A percentile compares a stretch with the other conserved stretches of the same genome.
These are phyloP conservation scores for Phaethornis superciliosus DNA, from an alignment of 2,113 vertebrate species.

Conservation along the genomic window DNA sequence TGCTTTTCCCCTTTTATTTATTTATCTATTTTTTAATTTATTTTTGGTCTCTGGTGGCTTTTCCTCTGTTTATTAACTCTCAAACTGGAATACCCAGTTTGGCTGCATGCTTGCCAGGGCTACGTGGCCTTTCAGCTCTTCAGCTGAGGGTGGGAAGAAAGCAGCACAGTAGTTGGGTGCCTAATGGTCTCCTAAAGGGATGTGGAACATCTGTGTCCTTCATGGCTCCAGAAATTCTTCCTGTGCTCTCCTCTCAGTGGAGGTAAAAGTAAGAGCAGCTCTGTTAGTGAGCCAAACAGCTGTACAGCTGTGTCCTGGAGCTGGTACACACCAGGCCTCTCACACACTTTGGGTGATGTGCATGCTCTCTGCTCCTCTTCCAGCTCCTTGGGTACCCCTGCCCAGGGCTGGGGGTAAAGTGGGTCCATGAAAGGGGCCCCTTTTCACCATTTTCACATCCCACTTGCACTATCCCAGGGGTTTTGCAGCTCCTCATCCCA, in stretches of 20 bases:
- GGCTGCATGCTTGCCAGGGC: background rate
- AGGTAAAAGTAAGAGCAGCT: background rate
- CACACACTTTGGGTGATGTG: accelerated
- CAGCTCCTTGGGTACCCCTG: background rate
- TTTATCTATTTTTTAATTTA: background rate
- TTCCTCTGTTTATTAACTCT: background rate
- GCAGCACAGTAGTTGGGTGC: background rate
- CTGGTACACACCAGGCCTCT: accelerated
- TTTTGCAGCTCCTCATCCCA: background rate
- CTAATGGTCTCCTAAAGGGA: background rate
- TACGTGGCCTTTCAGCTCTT: background rate
- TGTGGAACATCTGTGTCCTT: accelerated
- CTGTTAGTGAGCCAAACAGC: background rate
- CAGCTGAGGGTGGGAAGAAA: background rate
- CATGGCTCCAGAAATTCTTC: background rate
- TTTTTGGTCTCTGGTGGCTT: background rate
- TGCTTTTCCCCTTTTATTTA: background rate
- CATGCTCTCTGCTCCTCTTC: background rate
- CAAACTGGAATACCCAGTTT: background rate
- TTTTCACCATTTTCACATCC: background rate
- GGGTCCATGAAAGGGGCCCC: accelerated
- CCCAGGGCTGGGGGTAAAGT: background rate
- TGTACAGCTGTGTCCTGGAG: accelerated
- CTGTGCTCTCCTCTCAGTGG: background rate
- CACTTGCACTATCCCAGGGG: accelerated